Evolutionary conservation across 2,888 invertebrate genomes (phyloP).

Genomic region (Amiota minor): DNA sequence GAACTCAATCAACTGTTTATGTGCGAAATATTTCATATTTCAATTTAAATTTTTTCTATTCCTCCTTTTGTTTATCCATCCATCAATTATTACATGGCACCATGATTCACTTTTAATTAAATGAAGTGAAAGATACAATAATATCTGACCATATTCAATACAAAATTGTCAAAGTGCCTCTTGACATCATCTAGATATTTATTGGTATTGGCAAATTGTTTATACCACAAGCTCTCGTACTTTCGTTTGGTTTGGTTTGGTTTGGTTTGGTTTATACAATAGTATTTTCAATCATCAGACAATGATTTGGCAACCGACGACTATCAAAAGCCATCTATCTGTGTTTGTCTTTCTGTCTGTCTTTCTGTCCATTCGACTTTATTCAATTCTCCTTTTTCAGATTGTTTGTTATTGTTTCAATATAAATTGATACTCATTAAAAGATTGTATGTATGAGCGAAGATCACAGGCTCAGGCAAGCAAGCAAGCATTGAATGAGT

Average conservation of each 20-base stretch:
- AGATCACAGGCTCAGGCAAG: neutral
- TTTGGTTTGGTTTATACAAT: too few species aligned
- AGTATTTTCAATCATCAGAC: too few species aligned
- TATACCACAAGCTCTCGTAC: neutral
- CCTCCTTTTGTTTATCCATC: conserved; percentile 11
- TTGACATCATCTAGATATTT: too few species aligned
- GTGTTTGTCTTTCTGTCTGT: too few species aligned
- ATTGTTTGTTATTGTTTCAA: conserved; percentile 43
- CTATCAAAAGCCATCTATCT: too few species aligned
- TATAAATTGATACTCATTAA: conserved; percentile 59
- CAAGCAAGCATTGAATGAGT: conserved; percentile 19
- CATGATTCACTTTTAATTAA: conserved; percentile 31
- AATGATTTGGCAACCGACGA: too few species aligned
- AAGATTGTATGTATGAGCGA: conserved; percentile 25
- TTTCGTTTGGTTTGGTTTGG: too few species aligned
- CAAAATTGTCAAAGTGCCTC: too few species aligned
- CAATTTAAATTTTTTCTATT: neutral
- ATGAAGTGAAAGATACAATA: neutral
- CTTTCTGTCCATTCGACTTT: too few species aligned
- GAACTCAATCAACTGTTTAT: conserved; percentile 28
- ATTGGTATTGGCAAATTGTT: conserved; percentile 11
- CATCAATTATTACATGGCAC: neutral
- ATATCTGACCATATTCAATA: too few species aligned
- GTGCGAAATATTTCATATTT: neutral
- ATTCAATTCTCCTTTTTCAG: neutral